Conservation (phyloP, 1,140 invertebrate genomes). For the Euwallacea fornicatus region DNA sequence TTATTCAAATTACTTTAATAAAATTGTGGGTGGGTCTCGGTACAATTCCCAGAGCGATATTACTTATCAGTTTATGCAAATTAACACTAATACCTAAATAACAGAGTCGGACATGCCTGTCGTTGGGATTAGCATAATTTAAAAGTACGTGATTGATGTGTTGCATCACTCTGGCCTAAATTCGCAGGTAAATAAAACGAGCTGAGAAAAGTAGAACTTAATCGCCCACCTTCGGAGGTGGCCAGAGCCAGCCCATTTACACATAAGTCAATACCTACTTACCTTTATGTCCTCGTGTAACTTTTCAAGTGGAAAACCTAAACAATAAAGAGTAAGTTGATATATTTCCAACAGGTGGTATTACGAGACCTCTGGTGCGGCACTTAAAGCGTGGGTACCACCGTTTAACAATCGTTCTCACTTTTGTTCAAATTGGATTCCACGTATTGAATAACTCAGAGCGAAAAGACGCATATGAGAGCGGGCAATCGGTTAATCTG, state of each 20-base stretch:
- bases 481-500: too few relatives aligned
- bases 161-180: too few relatives aligned
- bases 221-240: too few relatives aligned
- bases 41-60: background rate
- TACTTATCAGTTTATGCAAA: too few relatives aligned
- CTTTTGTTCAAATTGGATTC: background rate
- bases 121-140: too few relatives aligned
- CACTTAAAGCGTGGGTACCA: conserved; percentile 4
- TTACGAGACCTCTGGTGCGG: background rate
- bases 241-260: too few relatives aligned
- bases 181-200: background rate
- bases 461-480: too few relatives aligned
- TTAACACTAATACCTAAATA: too few relatives aligned
- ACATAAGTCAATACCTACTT: too few relatives aligned
- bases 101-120: too few relatives aligned
- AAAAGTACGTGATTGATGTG: too few relatives aligned
- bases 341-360: conserved; percentile 3
- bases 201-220: background rate
- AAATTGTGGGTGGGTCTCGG: conserved; percentile 6
- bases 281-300: background rate
- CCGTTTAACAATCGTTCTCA: conserved; percentile 3
- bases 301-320: conserved; percentile 1
- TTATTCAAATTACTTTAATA: conserved; percentile 5
- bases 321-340: conserved; percentile 8
- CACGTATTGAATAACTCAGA: too few relatives aligned